Evolutionary conservation across 1,140 invertebrate genomes (phyloP).

Genomic region (Cydia pomonella): DNA sequence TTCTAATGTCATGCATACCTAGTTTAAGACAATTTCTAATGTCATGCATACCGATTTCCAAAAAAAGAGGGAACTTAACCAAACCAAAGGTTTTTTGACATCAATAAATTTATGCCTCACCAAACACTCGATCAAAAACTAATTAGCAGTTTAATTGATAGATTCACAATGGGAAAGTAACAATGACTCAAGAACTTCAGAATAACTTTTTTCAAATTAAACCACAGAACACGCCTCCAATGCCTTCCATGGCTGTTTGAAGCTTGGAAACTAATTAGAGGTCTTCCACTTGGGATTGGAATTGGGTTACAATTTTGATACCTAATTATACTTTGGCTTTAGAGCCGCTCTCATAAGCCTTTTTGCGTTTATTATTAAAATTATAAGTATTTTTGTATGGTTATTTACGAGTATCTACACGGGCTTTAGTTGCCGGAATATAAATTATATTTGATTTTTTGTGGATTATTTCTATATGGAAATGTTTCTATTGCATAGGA

Average conservation of each 20-base stretch:
- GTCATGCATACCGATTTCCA: no score
- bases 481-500: no score
- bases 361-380: background rate
- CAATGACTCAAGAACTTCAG: background rate
- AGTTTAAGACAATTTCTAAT: no score
- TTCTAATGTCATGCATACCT: no score
- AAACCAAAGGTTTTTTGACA: no score
- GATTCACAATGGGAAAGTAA: background rate
- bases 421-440: no score
- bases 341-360: background rate
- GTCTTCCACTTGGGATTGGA: constrained; percentile 12
- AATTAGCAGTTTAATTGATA: background rate
- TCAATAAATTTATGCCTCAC: background rate
- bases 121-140: background rate
- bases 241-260: background rate
- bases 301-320: constrained; percentile 5
- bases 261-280: constrained; percentile 15
- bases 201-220: constrained; percentile 26
- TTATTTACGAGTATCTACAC: no score
- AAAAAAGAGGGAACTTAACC: no score
- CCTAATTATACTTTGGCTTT: constrained; percentile 15
- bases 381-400: no score
- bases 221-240: background rate
- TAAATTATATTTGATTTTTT: no score
- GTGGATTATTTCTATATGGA: no score